These are phyloP conservation scores for Hoplias malabaricus DNA, from an alignment of 2,113 vertebrate genomes.

Conservation along the genomic window DNA sequence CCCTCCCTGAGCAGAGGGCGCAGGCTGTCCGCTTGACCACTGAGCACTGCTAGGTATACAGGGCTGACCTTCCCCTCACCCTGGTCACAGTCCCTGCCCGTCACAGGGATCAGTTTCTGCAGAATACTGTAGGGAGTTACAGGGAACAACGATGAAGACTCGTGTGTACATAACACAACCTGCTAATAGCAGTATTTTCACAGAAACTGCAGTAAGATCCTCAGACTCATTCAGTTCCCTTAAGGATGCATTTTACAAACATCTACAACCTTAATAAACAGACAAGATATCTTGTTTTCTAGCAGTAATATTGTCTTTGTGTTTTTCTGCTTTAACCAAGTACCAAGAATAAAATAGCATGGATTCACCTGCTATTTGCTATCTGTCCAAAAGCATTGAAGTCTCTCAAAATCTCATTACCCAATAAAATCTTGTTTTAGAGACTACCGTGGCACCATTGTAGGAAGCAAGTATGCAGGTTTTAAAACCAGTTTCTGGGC, in stretches of 20 bases:
- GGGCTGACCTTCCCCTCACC: slow-evolving; percentile 84
- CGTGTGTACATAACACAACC: background rate
- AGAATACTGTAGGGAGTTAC: slow-evolving; percentile 66
- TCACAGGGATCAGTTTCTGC: slow-evolving; percentile 74
- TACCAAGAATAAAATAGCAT: no score
- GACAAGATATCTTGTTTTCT: no score
- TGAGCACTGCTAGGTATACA: slow-evolving; percentile 83
- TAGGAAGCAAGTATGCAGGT: no score
- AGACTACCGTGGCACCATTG: no score
- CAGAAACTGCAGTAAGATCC: background rate
- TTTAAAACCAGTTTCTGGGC: no score
- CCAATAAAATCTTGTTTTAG: no score
- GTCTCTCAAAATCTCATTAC: no score
- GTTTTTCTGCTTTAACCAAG: no score
- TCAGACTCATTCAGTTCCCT: background rate
- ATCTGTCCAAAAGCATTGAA: no score
- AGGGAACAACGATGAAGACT: background rate
- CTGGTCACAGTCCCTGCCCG: slow-evolving; percentile 74
- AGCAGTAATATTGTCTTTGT: no score
- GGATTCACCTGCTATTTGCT: no score
- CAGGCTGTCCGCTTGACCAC: slow-evolving; percentile 68
- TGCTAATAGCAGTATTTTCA: background rate
- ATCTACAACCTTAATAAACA: no score
- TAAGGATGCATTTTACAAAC: background rate
- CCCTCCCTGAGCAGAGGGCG: slow-evolving; percentile 77